Conservation (phyloP, 2,888 invertebrate genomes). For the Marronus borbonicus region DNA sequence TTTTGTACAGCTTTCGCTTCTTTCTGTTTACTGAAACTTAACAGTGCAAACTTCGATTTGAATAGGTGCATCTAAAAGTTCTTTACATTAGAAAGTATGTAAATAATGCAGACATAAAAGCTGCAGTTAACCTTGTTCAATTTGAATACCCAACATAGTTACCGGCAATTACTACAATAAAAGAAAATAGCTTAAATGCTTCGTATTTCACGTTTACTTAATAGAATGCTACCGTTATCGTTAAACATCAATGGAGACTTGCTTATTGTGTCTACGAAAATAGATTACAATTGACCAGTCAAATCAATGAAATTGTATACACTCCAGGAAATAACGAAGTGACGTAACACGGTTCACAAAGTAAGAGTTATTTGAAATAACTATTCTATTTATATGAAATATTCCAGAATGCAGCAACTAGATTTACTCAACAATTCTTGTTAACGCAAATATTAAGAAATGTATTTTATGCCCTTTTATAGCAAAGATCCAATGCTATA, state of each 20-base stretch:
- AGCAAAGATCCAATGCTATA: no score
- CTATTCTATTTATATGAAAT: constrained; percentile 5
- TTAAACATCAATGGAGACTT: constrained; percentile 13
- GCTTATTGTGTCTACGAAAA: constrained; percentile 10
- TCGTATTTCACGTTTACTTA: constrained; percentile 9
- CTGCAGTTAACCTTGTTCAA: constrained; percentile 11
- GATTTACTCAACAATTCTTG: no score
- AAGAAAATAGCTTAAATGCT: constrained; percentile 18
- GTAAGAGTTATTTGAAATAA: constrained; percentile 14
- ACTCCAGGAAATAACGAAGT: not conserved
- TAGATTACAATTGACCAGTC: constrained; percentile 16
- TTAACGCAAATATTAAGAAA: no score
- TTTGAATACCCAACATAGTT: not conserved
- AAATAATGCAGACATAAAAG: not conserved
- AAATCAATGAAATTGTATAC: constrained; percentile 22
- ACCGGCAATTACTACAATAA: constrained; percentile 1
- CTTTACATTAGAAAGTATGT: not conserved
- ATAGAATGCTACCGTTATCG: constrained; percentile 14
- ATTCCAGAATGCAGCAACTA: constrained; percentile 1
- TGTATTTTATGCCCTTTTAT: no score
- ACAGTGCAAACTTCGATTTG: constrained; percentile 9
- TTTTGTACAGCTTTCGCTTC: no score
- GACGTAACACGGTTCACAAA: not conserved
- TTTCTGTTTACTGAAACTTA: no score
- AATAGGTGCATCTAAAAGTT: not conserved